phyloP scores from a whole-genome alignment of 1,140 invertebrate species.

The Nasonia longicornis region DNA sequence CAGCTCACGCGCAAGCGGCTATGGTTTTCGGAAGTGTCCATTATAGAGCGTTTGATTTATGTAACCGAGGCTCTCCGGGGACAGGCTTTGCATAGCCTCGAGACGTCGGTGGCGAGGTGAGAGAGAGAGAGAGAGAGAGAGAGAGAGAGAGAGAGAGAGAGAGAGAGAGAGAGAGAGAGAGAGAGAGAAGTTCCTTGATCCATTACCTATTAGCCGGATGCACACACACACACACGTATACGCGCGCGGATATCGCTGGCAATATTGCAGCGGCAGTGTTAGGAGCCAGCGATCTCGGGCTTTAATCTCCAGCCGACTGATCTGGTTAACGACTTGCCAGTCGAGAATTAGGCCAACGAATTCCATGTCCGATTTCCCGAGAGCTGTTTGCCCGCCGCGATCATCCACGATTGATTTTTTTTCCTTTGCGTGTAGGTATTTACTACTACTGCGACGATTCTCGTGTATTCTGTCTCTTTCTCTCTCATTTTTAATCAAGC shows the following conservation, averaged over 20 bases:
- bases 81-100: background rate
- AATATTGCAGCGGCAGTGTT: background rate
- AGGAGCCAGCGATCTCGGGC: slow-evolving; percentile 9
- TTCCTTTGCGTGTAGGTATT: too few species aligned
- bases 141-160: background rate
- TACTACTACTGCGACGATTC: too few species aligned
- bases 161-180: background rate
- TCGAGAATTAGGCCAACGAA: slow-evolving; percentile 31
- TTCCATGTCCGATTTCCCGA: background rate
- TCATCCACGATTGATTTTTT: too few species aligned
- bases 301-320: slow-evolving; percentile 27
- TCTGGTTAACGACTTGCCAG: slow-evolving; percentile 21
- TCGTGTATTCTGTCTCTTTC: too few species aligned
- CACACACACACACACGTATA: background rate
- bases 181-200: background rate
- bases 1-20: background rate
- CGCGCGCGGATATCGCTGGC: background rate
- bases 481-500: too few species aligned
- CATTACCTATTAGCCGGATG: slow-evolving; percentile 5
- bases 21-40: slow-evolving; percentile 18
- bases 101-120: background rate
- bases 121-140: background rate
- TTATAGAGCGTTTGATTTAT: slow-evolving; percentile 25
- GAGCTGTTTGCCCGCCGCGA: background rate
- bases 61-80: slow-evolving; percentile 3